Base-by-base conservation (phyloP, 1,140 invertebrate species). In the Atta texana region DNA sequence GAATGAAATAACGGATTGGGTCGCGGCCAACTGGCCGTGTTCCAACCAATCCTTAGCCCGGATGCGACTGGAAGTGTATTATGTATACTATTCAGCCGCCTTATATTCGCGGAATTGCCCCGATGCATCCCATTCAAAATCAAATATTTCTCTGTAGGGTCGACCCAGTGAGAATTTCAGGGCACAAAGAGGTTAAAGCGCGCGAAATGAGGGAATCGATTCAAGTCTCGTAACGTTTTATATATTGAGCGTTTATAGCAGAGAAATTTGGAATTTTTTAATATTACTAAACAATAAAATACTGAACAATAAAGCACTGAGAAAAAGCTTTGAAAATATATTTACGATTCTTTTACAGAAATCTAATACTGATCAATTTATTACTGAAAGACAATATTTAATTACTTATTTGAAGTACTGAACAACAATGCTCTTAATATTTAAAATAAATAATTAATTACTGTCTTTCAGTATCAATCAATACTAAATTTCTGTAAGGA, bases 1-100 rank as follows among this genome's bases (percentile, higher is more conserved):
- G 94, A 94, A 95, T 95, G 93, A 94, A 95, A 95, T 95, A 94
- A 94, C 93, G 93, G 93, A 94, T 94, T 95, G 94, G 94, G 91
- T 93, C 92, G 93, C 87, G 90, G 94, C 94, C 94, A 95, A 93
- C 94, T 95, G 94, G 94, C 94, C 90, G 75, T 80, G 78, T 93
- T 95, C 94, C 94, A 95, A 94, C 94, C 93, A 95, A 95, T 95
- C 93, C 94, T 93, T 92, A 91, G 91, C 75, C 87, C 90, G 89
- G 92, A 93, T 92, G 90, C 90, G 91, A 84, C 80, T 59, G 80
- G 91, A 91, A 92, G 90, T 92, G 90, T 93, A 90, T 94, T 92
- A 92, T 91, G 89, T 93, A 92, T 92, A 93, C 87, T 87, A 87
- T 92, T 89, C 88, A 89, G 69, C 76, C 89, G 87, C 88, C 91